Conservation (phyloP, 1,140 invertebrate species). For the Halesus radiatus region DNA sequence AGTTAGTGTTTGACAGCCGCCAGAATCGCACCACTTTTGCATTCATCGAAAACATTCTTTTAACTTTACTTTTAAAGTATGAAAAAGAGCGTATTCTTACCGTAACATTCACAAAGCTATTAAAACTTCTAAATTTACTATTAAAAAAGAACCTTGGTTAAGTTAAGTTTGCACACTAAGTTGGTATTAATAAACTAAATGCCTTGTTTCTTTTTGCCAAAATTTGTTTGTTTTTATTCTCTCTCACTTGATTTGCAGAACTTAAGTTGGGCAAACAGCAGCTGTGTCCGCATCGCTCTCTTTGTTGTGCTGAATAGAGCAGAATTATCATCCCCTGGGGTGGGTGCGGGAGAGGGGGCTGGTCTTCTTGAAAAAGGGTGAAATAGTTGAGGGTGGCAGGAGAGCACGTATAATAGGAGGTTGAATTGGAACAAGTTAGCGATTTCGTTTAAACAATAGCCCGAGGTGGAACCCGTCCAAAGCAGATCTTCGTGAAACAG, state of each 20-base stretch:
- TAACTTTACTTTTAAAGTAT: too few relatives aligned
- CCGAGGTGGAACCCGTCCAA: not conserved
- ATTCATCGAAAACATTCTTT: too few relatives aligned
- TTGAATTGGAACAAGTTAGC: conserved; percentile 43
- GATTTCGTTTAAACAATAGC: conserved; percentile 43
- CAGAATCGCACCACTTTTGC: too few relatives aligned
- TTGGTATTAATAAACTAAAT: not conserved
- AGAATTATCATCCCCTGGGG: conserved; percentile 40
- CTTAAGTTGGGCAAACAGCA: conserved; percentile 5
- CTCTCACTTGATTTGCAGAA: conserved; percentile 1
- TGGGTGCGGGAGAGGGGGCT: conserved; percentile 1
- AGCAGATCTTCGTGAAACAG: conserved; percentile 13
- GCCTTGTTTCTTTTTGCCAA: not conserved
- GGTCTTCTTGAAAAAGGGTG: conserved; percentile 23
- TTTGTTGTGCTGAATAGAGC: conserved; percentile 34
- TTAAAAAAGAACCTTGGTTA: too few relatives aligned
- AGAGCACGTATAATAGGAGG: conserved; percentile 27
- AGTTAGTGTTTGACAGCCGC: too few relatives aligned
- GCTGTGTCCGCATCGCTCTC: conserved; percentile 17
- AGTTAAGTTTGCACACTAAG: too few relatives aligned
- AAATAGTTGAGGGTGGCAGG: conserved; percentile 29
- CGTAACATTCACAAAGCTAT: too few relatives aligned
- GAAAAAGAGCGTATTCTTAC: too few relatives aligned
- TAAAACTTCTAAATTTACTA: too few relatives aligned
- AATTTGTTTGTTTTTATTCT: conserved; percentile 5